These are phyloP conservation scores for Arctia plantaginis DNA, from an alignment of 2,888 invertebrate species.

Conservation along the genomic window DNA sequence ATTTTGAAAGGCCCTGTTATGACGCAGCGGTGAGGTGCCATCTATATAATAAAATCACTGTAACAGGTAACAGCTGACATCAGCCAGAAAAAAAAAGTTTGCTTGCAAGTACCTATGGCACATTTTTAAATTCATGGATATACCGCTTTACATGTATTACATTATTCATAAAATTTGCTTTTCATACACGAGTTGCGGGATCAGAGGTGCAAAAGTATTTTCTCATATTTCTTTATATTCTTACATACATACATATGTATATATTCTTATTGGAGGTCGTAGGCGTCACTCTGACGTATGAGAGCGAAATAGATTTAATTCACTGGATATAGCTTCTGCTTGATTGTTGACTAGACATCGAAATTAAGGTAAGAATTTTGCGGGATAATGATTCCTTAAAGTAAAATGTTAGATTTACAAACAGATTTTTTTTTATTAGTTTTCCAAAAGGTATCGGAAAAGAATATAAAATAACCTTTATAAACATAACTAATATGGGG, in stretches of 20 bases:
- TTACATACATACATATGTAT: background rate
- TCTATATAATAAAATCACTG: background rate
- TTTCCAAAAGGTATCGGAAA: background rate
- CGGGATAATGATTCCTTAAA: constrained; percentile 22
- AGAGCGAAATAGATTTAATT: constrained; percentile 31
- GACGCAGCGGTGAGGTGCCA: too few species aligned
- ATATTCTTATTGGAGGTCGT: background rate
- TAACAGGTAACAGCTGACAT: background rate
- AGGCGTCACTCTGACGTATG: constrained; percentile 24
- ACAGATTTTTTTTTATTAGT: background rate
- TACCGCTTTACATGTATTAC: constrained; percentile 56
- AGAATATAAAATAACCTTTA: background rate
- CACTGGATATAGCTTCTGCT: constrained; percentile 28
- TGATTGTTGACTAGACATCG: constrained; percentile 24
- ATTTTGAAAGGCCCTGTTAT: too few species aligned
- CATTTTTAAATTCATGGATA: constrained; percentile 55
- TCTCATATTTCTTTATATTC: constrained; percentile 5
- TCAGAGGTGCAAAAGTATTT: constrained; percentile 64
- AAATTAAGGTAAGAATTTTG: constrained; percentile 20
- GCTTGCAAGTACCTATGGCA: background rate
- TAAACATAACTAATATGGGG: background rate
- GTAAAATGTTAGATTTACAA: constrained; percentile 17
- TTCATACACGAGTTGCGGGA: constrained; percentile 53
- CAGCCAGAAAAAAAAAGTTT: background rate
- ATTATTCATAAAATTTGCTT: constrained; percentile 72